phyloP scores from a whole-genome alignment of 2,797 vertebrate genomes.

The Argya squamiceps region DNA sequence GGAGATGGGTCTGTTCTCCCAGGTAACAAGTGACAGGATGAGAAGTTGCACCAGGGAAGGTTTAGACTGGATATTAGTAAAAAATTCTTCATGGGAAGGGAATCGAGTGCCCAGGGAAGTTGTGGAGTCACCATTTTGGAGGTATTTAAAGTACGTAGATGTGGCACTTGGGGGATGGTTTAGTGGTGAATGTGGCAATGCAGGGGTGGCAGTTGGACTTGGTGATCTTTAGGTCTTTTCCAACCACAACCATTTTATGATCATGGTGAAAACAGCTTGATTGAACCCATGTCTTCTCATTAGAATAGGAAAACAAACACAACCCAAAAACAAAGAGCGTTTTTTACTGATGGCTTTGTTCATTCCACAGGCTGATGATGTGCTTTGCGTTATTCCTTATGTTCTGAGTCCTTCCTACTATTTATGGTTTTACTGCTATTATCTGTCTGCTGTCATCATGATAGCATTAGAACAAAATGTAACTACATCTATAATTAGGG shows the following conservation, averaged over 20 bases:
- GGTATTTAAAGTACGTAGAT: not conserved
- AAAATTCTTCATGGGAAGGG: not conserved
- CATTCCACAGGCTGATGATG: constrained; percentile 24
- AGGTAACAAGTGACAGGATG: not conserved
- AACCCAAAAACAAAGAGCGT: not conserved
- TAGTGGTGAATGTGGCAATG: not conserved
- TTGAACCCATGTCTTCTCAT: not conserved
- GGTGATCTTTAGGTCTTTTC: not conserved
- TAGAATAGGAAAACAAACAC: constrained; percentile 13
- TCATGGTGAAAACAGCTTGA: constrained; percentile 43
- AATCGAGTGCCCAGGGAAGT: not conserved
- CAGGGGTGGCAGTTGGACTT: not conserved
- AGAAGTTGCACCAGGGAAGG: not conserved
- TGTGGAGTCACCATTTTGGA: not conserved
- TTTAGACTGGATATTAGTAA: not conserved
- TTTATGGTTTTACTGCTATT: constrained; percentile 57
- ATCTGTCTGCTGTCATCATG: constrained; percentile 14
- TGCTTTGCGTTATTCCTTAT: constrained; percentile 34
- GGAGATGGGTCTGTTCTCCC: fast-evolving
- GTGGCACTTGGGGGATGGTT: not conserved
- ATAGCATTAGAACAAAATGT: constrained; percentile 10
- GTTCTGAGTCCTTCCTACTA: not conserved
- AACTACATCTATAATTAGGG: constrained; percentile 21
- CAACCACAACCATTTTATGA: not conserved
- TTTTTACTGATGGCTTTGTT: constrained; percentile 17